Conservation (phyloP, 2,113 vertebrate species). For the Progne subis region DNA sequence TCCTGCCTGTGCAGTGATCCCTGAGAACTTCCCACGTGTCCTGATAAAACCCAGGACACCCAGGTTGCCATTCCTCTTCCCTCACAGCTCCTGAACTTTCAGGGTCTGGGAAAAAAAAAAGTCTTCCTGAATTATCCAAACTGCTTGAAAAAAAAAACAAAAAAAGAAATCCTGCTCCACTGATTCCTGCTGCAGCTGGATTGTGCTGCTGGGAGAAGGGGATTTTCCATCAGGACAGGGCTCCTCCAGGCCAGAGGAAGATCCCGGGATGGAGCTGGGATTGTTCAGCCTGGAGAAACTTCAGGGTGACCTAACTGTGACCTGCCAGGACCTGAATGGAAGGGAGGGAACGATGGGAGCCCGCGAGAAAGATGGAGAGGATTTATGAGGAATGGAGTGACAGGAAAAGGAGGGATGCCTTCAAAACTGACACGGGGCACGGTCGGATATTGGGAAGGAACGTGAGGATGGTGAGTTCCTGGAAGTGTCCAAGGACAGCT, state of each 20-base stretch:
- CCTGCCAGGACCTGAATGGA: background rate
- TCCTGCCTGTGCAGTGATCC: background rate
- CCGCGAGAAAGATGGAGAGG: background rate
- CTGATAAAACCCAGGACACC: background rate
- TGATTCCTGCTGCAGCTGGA: background rate
- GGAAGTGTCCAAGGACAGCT: background rate
- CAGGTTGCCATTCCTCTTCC: background rate
- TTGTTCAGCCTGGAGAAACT: background rate
- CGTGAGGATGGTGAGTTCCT: background rate
- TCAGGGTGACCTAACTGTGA: background rate
- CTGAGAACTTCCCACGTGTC: background rate
- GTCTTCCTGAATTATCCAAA: background rate
- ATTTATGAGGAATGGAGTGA: background rate
- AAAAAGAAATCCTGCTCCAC: fast-evolving
- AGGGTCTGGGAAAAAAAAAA: background rate
- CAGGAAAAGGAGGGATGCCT: background rate
- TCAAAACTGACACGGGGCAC: background rate
- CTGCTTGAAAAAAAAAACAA: background rate
- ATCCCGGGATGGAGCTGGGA: background rate
- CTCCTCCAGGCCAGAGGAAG: background rate
- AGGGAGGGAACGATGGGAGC: background rate
- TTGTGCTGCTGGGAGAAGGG: background rate
- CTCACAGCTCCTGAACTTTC: background rate
- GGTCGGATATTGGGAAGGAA: background rate
- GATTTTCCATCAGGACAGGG: background rate